Conservation (phyloP, 2,888 invertebrate species). For the Dasypolia templi region DNA sequence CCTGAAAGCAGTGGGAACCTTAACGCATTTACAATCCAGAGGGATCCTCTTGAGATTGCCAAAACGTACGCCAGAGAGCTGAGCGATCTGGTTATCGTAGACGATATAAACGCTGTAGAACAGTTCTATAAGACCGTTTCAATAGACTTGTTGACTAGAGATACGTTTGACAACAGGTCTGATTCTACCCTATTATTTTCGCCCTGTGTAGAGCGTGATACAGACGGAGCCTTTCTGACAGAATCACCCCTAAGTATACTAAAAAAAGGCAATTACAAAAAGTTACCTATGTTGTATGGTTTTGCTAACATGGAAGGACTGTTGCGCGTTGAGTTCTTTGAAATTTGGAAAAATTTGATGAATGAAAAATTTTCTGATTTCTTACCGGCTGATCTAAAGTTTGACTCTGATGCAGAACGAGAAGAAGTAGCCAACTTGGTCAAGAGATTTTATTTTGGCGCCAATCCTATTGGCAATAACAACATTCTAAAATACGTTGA, state of each 20-base stretch:
- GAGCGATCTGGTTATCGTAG: conserved; percentile 64
- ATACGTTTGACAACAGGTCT: conserved; percentile 52
- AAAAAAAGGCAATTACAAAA: conserved; percentile 65
- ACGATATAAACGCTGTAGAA: conserved; percentile 73
- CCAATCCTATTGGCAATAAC: conserved; percentile 61
- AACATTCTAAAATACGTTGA: conserved; percentile 69
- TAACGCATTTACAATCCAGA: conserved; percentile 66
- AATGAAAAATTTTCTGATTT: conserved; percentile 74
- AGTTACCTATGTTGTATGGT: conserved; percentile 70
- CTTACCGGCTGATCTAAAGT: conserved; percentile 66
- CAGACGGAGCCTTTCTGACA: background rate
- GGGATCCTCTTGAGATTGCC: conserved; percentile 73
- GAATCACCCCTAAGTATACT: conserved; percentile 70
- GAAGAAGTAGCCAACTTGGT: conserved; percentile 67
- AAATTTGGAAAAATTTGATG: conserved; percentile 68
- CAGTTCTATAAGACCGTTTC: conserved; percentile 72
- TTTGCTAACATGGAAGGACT: conserved; percentile 71
- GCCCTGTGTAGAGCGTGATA: conserved; percentile 62
- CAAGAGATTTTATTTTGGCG: conserved; percentile 74
- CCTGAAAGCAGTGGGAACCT: conserved; percentile 72
- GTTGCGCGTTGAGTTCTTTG: conserved; percentile 36
- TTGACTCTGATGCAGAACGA: conserved; percentile 67
- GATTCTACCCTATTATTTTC: conserved; percentile 64
- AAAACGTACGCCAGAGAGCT: conserved; percentile 66
- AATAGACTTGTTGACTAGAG: conserved; percentile 48